These are phyloP conservation scores for Drosophila tropicalis DNA, from an alignment of 1,140 invertebrate species.

Conservation along the genomic window DNA sequence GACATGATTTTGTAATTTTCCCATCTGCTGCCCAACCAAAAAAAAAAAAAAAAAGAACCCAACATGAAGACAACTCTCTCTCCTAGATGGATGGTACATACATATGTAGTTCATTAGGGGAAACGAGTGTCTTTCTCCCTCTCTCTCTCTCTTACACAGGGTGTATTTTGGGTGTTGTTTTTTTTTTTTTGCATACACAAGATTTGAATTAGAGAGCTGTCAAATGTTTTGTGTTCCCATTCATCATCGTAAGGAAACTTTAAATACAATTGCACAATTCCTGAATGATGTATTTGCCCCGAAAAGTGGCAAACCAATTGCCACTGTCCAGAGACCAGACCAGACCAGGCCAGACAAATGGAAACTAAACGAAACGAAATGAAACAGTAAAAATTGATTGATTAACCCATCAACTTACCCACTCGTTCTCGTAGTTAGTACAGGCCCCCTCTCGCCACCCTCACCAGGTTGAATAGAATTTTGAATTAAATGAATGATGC, in stretches of 20 bases:
- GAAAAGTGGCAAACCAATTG: conserved; percentile 60
- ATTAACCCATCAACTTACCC: conserved; percentile 51
- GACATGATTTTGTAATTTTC: conserved; percentile 75
- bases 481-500: conserved; percentile 7
- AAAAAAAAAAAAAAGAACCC: neutral
- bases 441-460: neutral
- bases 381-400: conserved; percentile 64
- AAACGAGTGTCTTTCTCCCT: neutral
- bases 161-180: conserved; percentile 5
- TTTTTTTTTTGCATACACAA: conserved; percentile 67
- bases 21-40: conserved; percentile 49
- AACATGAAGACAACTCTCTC: neutral
- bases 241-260: conserved; percentile 54
- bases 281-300: conserved; percentile 24
- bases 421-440: neutral
- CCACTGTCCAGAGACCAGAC: conserved; percentile 32
- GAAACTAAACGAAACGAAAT: neutral
- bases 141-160: neutral
- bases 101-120: conserved; percentile 78
- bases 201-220: conserved; percentile 79
- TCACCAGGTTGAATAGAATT: neutral
- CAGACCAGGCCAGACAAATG: no score
- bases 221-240: conserved; percentile 68
- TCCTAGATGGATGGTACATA: neutral
- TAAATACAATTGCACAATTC: conserved; percentile 55